A percentile compares a stretch with the other conserved stretches of the same genome.
These are phyloP conservation scores for Nymphalis c-album DNA, from an alignment of 2,888 invertebrate species.

Conservation along the genomic window DNA sequence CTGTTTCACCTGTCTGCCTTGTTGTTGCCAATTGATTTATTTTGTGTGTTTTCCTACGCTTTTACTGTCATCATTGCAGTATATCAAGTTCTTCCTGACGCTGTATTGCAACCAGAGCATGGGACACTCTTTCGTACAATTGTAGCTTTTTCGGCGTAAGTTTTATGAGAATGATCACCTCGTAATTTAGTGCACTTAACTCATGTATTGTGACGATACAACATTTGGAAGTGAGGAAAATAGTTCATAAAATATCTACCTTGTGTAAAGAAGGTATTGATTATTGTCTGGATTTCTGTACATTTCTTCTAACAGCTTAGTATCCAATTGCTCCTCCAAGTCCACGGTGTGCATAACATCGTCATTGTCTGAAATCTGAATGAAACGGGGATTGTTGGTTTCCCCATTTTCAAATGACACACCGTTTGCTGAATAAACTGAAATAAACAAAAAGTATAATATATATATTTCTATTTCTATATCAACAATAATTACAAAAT, in stretches of 20 bases:
- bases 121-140: too few relatives aligned
- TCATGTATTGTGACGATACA: too few relatives aligned
- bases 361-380: slow-evolving; percentile 50
- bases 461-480: background rate
- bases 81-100: too few relatives aligned
- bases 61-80: too few relatives aligned
- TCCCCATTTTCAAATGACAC: slow-evolving; percentile 43
- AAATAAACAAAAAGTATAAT: slow-evolving; percentile 3
- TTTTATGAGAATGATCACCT: too few relatives aligned
- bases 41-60: too few relatives aligned
- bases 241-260: slow-evolving; percentile 41
- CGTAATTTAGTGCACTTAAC: too few relatives aligned
- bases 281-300: slow-evolving; percentile 49
- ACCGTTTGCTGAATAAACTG: slow-evolving; percentile 44
- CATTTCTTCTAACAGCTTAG: slow-evolving; percentile 45
- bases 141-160: too few relatives aligned
- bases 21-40: too few relatives aligned
- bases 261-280: slow-evolving; percentile 51
- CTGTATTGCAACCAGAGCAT: too few relatives aligned
- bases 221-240: background rate
- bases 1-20: too few relatives aligned
- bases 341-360: slow-evolving; percentile 49
- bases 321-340: slow-evolving; percentile 49
- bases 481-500: too few relatives aligned
- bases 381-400: slow-evolving; percentile 43